phyloP scores from a whole-genome alignment of 2,113 vertebrate species.

The Platysteira castanea region DNA sequence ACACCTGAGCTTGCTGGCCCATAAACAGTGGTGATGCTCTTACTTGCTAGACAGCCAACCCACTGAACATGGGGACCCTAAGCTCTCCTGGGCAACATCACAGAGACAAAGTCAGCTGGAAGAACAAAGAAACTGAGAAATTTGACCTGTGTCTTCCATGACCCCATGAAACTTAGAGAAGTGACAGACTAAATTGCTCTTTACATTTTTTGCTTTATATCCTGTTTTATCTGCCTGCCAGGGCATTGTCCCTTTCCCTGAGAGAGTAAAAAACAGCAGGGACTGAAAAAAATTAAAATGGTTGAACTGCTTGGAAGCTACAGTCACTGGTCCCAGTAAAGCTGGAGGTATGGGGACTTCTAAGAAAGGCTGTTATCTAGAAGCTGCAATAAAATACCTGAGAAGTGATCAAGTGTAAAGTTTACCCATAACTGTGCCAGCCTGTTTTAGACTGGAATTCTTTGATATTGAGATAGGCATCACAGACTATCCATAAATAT shows the following conservation, averaged over 20 bases:
- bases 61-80: background rate
- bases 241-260: background rate
- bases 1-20: background rate
- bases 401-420: background rate
- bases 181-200: background rate
- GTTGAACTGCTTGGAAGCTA: background rate
- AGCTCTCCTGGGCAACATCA: background rate
- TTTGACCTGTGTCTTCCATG: background rate
- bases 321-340: background rate
- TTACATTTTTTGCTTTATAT: background rate
- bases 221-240: background rate
- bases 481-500: background rate
- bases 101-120: background rate
- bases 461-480: background rate
- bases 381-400: background rate
- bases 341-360: background rate
- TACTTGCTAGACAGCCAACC: background rate
- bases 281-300: background rate
- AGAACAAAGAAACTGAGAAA: background rate
- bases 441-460: background rate
- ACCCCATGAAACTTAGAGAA: background rate
- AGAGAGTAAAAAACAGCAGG: background rate
- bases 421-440: background rate
- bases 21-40: background rate
- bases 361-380: background rate